These are phyloP conservation scores for Dysidea cf. avara DNA, from an alignment of 37 sponge, comb jelly and placozoan species.

Conservation along the genomic window DNA sequence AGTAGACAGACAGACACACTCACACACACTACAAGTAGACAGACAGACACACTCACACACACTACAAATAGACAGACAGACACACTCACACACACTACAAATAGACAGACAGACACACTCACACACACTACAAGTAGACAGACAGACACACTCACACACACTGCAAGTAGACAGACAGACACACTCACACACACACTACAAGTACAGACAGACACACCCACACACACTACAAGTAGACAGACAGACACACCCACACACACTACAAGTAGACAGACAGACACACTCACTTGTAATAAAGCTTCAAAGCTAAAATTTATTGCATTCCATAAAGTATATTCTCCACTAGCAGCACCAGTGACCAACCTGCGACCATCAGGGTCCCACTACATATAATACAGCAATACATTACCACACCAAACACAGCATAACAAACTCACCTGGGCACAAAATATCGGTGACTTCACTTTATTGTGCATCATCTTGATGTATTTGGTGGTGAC, in stretches of 20 bases:
- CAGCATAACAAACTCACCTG: conserved; percentile 47
- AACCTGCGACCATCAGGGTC: conserved; percentile 94
- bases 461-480: conserved; percentile 78
- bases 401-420: neutral
- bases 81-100: too few relatives aligned
- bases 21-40: too few relatives aligned
- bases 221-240: too few relatives aligned
- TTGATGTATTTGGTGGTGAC: conserved; percentile 91
- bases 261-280: neutral
- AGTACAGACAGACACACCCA: neutral
- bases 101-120: too few relatives aligned
- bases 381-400: conserved; percentile 52
- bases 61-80: too few relatives aligned
- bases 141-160: too few relatives aligned
- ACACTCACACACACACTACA: too few relatives aligned
- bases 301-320: conserved; percentile 94
- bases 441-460: conserved; percentile 94
- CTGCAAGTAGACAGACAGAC: too few relatives aligned
- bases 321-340: conserved; percentile 98
- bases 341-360: conserved; percentile 90
- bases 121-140: too few relatives aligned
- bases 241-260: neutral
- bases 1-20: too few relatives aligned
- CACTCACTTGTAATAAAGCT: conserved; percentile 81
- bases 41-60: too few relatives aligned